phyloP scores from a whole-genome alignment of 2,888 invertebrate genomes.

The Nemoura dubitans region DNA sequence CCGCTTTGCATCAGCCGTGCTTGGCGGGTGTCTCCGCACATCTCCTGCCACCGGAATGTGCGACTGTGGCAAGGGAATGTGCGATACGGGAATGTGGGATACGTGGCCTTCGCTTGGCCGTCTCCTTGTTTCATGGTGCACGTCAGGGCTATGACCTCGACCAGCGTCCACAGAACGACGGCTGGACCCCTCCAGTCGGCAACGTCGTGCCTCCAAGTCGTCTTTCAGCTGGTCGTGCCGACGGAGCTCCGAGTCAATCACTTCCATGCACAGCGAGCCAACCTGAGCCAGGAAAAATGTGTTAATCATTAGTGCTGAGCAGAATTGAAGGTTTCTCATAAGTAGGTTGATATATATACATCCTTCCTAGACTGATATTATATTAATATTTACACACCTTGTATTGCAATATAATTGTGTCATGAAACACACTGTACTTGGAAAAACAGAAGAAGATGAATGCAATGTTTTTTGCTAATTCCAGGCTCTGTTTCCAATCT shows the following conservation, averaged over 20 bases:
- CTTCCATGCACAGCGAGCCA: conserved; percentile 95
- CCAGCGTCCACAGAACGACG: conserved; percentile 26
- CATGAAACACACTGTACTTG: conserved; percentile 93
- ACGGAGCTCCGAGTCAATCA: conserved; percentile 93
- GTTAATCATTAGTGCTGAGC: too few species aligned
- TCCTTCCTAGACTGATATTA: too few species aligned
- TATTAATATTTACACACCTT: conserved; percentile 67
- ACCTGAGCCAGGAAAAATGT: conserved; percentile 66
- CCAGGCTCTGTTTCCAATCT: conserved; percentile 97
- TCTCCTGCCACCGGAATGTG: conserved; percentile 39
- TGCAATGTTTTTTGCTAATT: conserved; percentile 94
- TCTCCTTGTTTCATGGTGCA: neutral
- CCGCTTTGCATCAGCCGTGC: neutral
- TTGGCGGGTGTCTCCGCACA: conserved; percentile 54
- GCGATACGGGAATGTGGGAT: conserved; percentile 36
- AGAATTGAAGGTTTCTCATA: too few species aligned
- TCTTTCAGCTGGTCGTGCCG: conserved; percentile 94
- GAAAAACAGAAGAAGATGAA: conserved; percentile 98
- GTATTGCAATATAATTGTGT: conserved; percentile 87
- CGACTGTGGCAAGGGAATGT: conserved; percentile 43
- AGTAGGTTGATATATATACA: too few species aligned
- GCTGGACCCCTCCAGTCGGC: conserved; percentile 56
- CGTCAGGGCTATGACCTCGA: neutral
- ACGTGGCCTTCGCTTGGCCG: neutral
- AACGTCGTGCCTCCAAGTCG: conserved; percentile 69